Base-by-base conservation (phyloP, 2,113 vertebrate species). In the Antidorcas marsupialis region DNA sequence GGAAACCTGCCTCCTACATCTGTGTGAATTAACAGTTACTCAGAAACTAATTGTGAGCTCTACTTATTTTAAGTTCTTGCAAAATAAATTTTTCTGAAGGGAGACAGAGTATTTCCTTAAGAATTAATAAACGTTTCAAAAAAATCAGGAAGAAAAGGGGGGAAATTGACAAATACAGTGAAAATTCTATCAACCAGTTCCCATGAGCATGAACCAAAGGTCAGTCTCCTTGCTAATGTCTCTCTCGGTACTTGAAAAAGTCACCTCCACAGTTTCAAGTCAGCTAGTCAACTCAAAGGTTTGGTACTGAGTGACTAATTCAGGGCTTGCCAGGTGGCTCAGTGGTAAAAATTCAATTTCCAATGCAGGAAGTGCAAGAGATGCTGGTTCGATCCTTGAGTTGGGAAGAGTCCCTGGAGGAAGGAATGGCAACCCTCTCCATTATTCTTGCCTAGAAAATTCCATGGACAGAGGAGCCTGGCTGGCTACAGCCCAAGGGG, bases 11-110 rank as follows among this genome's bases (percentile, higher is more conserved):
- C 50, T 94, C 55, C 55, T 39, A 57, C 71, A 71, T 93, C 86
- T 95, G 27, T 62, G 27, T 6, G 78, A 97, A 94, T 84, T 92
- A 95, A 71, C 28, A 91, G 59, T 87, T 93, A 83, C 86, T 43
- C 60, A n/a, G 71, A 95, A 93, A 89, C 23, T 82, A 90, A 96
- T 57, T 53, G 36, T 64, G 33, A 96, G 39, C 23, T 33, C 27
- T 89, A 50, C 25, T 85, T 90, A 95, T 78, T 95, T 95, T 55
- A 92, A 95, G n/a, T 92, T 89, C 45, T 39, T 79, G n/a, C 2
- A 55, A 55, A 87, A 95, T 57, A 84, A 45, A n/a, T 84, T 89
- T 86, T 76, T 79, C 55, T 83, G 25, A 74, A 93, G 28, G 15
- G 19, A 15, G 19, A 90, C 16, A 52, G 25, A 83, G 45, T 45